Evolutionary conservation across 2,113 vertebrate species (phyloP), one percentile per base, ranked within the genome.

Genomic region (Corythoichthys haematopterus): DNA sequence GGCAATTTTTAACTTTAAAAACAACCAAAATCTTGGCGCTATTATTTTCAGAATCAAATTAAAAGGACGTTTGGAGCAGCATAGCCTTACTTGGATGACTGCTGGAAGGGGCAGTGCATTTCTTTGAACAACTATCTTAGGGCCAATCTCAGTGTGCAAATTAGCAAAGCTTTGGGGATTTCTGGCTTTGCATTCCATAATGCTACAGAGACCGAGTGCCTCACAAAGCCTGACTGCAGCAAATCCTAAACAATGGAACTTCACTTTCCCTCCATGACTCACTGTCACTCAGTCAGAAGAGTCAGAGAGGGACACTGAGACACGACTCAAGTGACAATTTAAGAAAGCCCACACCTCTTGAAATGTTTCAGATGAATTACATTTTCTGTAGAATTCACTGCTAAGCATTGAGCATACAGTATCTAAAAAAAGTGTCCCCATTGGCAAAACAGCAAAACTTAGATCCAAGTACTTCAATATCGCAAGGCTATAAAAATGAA

Each of bases 181-280:
- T 89, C 85, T 82, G 88, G 89, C 88, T 90, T 86, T 88, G 81
- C 89, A 92, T 93, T 92, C 90, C 90, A 91, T 85, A 85, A 88
- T 80, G 84, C 85, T 80, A 77, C 84, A 83, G 78, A 90, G 87
- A 85, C 85, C 43, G 84, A 88, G 78, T 14, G 75, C 81, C 85
- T 78, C 75, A 87, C 87, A 90, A 91, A 88, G 81, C 82, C 88
- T 87, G 84, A 91, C 90, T 82, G 86, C 89, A 92, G 90, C 89
- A 88, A 88, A 92, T 93, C 91, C 88, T 91, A 89, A 80, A 91
- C 89, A 88, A 83, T 85, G 76, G 77, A 74, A 69, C 74, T 76
- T 66, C 71, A 77, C 80, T 82, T 78, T 71, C 70, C 52, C 74
- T 77, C 66, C 71, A 74, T 80, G 79, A 87, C 79, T 64, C 74